Evolutionary conservation across 2,797 vertebrate species (phyloP).

Genomic region (Artibeus lituratus): DNA sequence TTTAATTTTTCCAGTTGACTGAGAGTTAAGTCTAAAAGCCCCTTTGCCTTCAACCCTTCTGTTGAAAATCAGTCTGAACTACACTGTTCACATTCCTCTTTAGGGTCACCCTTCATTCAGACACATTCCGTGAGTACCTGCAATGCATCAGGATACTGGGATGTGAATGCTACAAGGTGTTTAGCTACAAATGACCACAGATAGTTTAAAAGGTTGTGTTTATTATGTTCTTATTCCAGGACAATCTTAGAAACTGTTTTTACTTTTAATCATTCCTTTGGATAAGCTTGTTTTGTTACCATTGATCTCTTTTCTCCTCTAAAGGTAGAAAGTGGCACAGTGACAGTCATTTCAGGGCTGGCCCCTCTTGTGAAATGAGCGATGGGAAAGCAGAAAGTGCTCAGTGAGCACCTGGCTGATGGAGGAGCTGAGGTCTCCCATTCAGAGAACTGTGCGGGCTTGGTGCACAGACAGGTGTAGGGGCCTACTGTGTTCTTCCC

Average conservation of each 20-base stretch:
- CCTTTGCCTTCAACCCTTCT: background rate
- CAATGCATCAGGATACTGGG: background rate
- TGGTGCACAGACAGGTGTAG: rapidly evolving
- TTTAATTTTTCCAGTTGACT: background rate
- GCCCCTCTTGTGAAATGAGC: background rate
- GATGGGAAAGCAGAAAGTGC: background rate
- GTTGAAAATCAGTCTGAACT: background rate
- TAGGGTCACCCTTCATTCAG: background rate
- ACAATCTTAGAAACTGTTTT: background rate
- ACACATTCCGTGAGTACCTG: background rate
- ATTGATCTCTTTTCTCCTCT: background rate
- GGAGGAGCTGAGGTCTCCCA: background rate
- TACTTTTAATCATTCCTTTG: background rate
- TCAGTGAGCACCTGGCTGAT: background rate
- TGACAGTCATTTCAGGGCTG: background rate
- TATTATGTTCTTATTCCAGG: background rate
- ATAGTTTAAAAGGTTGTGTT: background rate
- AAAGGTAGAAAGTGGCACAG: background rate
- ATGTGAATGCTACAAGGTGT: background rate
- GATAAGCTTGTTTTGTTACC: background rate
- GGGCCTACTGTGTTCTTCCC: background rate
- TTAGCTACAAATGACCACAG: background rate
- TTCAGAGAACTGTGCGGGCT: background rate
- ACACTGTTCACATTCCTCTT: background rate
- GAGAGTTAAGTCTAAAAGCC: background rate